Conservation (phyloP, 2,797 vertebrate genomes). For the Melanotaenia pygmaea region DNA sequence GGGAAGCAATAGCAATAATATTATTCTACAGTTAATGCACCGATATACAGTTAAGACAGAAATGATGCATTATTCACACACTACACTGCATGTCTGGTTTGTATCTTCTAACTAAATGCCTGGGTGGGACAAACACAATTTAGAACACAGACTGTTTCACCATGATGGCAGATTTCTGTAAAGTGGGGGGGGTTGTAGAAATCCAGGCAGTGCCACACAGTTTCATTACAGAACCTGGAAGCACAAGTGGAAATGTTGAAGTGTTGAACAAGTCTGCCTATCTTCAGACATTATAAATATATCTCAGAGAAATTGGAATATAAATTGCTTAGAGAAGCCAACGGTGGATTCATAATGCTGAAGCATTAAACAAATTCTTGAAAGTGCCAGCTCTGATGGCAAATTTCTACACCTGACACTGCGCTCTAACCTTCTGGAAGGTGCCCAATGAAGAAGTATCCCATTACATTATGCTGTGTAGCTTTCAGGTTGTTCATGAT, state of each 20-base stretch:
- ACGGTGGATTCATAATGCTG: not conserved
- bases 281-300: conserved; percentile 16
- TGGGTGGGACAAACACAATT: conserved; percentile 24
- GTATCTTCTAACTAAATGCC: conserved; percentile 35
- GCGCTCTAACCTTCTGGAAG: conserved; percentile 16
- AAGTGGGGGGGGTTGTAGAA: not conserved
- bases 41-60: conserved; percentile 34
- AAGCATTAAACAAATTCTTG: not conserved
- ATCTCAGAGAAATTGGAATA: not conserved
- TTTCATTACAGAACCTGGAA: not conserved
- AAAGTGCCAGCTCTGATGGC: conserved; percentile 7
- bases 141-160: conserved; percentile 43
- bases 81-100: conserved; percentile 42
- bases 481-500: conserved; percentile 8
- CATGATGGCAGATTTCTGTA: conserved; percentile 12
- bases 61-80: conserved; percentile 26
- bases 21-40: conserved; percentile 53
- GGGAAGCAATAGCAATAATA: conserved; percentile 44
- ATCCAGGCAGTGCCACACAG: conserved; percentile 16
- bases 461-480: conserved; percentile 1
- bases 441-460: conserved; percentile 26
- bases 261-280: not conserved
- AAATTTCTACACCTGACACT: conserved; percentile 19
- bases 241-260: conserved; percentile 18
- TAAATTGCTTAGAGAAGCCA: not conserved